Conservation (phyloP, 2,888 invertebrate species). For the Ctena decussata region DNA sequence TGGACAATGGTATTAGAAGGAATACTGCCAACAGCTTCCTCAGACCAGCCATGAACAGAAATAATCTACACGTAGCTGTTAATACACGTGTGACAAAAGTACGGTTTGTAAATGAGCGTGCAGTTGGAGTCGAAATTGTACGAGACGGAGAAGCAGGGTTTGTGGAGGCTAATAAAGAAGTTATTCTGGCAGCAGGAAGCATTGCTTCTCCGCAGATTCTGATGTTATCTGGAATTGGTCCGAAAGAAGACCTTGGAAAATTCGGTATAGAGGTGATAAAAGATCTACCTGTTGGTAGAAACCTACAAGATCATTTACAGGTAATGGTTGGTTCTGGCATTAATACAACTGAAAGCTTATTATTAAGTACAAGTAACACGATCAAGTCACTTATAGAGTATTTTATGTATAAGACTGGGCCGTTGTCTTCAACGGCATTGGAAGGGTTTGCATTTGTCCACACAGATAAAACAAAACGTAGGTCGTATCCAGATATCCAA, state of each 20-base stretch:
- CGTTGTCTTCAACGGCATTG: too few species aligned
- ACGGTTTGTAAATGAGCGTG: conserved; percentile 63
- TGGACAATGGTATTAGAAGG: conserved; percentile 75
- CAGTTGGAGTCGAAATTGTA: conserved; percentile 72
- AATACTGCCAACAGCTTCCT: conserved; percentile 83
- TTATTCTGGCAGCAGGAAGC: conserved; percentile 84
- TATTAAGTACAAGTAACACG: too few species aligned
- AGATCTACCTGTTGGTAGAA: conserved; percentile 83
- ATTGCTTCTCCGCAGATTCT: conserved; percentile 85
- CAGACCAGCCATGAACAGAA: conserved; percentile 69
- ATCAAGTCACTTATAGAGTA: too few species aligned
- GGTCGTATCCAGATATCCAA: too few species aligned
- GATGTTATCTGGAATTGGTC: conserved; percentile 86
- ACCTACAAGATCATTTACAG: conserved; percentile 82
- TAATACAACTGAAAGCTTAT: too few species aligned
- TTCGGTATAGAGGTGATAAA: conserved; percentile 78
- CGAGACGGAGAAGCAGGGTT: conserved; percentile 53
- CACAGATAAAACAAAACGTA: too few species aligned
- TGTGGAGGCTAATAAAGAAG: conserved; percentile 71
- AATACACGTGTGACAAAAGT: conserved; percentile 71
- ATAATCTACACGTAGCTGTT: conserved; percentile 74
- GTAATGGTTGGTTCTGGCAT: too few species aligned
- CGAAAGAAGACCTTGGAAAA: conserved; percentile 79
- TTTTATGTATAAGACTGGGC: too few species aligned
- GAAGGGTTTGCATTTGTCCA: too few species aligned